These are phyloP conservation scores for Aptenodytes forsteri DNA, from an alignment of 2,113 vertebrate species.

Conservation along the genomic window DNA sequence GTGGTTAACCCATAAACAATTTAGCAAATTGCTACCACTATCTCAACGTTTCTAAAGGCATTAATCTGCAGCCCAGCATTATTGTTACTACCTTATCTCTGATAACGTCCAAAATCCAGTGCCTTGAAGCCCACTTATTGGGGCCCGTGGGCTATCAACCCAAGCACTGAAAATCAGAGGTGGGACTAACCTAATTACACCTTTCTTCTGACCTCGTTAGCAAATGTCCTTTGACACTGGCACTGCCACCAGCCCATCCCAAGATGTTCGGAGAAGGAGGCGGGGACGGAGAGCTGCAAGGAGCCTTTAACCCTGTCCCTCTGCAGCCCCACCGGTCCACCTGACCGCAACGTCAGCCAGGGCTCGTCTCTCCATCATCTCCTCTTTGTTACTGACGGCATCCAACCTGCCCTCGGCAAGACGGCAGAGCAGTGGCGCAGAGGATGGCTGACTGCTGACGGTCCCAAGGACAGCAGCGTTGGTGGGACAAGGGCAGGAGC, in stretches of 20 bases:
- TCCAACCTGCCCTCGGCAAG: not conserved
- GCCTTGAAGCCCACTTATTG: not conserved
- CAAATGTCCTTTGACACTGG: not conserved
- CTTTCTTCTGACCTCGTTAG: not conserved
- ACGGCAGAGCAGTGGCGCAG: not conserved
- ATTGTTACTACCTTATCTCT: not conserved
- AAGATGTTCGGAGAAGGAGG: not conserved
- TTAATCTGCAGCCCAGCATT: not conserved
- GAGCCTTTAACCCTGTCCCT: not conserved
- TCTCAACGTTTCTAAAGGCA: not conserved
- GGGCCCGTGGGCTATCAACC: not conserved
- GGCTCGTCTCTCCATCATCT: not conserved
- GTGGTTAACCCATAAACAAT: not conserved
- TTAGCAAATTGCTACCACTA: not conserved
- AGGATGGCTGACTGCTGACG: fast-evolving
- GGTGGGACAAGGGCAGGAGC: not conserved
- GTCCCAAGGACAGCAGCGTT: not conserved
- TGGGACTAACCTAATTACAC: not conserved
- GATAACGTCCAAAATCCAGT: not conserved
- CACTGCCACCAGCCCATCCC: not conserved
- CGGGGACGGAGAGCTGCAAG: not conserved
- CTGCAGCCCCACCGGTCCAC: not conserved
- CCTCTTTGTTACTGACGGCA: not conserved
- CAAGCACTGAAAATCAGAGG: not conserved
- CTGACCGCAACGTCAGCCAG: not conserved